Conservation (phyloP, 2,113 vertebrate genomes). For the Panthera tigris region DNA sequence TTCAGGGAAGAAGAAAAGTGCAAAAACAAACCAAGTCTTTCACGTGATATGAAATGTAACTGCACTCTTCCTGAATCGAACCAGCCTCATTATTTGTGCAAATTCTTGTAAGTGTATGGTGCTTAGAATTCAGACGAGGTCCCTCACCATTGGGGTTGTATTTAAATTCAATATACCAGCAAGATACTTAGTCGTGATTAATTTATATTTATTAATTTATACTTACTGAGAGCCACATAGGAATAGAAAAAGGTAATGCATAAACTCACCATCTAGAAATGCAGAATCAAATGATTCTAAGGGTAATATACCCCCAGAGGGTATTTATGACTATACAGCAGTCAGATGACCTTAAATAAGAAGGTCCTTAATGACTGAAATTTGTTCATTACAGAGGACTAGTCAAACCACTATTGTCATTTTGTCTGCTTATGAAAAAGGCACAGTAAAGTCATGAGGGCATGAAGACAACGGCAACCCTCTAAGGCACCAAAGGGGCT, state of each 20-base stretch:
- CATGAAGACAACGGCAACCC: constrained; percentile 85
- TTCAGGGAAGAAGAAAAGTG: not conserved
- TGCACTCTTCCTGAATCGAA: not conserved
- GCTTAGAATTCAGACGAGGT: not conserved
- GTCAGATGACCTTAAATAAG: constrained; percentile 40
- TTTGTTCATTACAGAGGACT: not conserved
- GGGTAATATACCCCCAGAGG: not conserved
- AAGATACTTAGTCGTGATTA: constrained; percentile 36
- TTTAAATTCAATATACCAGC: constrained; percentile 56
- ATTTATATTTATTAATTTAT: constrained; percentile 59
- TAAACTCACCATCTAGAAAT: constrained; percentile 56
- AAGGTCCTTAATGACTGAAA: constrained; percentile 36
- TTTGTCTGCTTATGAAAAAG: constrained; percentile 16
- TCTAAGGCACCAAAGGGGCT: constrained; percentile 85
- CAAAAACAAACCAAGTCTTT: constrained; percentile 3
- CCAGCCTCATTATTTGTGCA: constrained; percentile 5
- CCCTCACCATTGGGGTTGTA: not conserved
- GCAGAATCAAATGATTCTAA: constrained; percentile 49
- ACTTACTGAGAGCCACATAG: constrained; percentile 25
- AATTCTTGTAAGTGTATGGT: constrained; percentile 7
- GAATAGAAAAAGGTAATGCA: constrained; percentile 46
- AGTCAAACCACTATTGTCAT: not conserved
- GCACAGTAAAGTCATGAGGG: not conserved
- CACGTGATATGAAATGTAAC: not conserved
- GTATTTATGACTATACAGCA: not conserved